A percentile compares a stretch with the other conserved stretches of the same genome.
Evolutionary conservation across 35 echinoderm and acorn worm genomes (phyloP).

Genomic region (Acanthaster planci): DNA sequence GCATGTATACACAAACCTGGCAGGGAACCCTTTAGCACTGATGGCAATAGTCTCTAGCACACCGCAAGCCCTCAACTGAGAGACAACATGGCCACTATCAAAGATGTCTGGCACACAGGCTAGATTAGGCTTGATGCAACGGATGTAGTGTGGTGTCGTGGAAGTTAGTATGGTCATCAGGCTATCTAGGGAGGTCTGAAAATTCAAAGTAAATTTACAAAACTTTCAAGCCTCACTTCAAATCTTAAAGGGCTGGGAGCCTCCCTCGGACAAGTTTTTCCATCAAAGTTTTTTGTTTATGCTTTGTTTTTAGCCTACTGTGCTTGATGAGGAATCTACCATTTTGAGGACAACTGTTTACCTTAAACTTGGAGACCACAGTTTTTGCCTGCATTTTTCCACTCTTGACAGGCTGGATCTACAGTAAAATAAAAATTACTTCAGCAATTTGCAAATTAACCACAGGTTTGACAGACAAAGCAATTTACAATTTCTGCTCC

Average conservation of each 20-base stretch:
- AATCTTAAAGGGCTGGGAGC: too few relatives aligned
- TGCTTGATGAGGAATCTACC: too few relatives aligned
- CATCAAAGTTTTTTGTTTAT: neutral
- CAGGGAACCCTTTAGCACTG: conserved; percentile 79
- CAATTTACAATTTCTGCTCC: too few relatives aligned
- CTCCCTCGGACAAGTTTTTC: too few relatives aligned
- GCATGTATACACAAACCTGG: conserved; percentile 65
- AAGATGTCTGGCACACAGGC: conserved; percentile 66
- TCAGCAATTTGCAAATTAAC: too few relatives aligned
- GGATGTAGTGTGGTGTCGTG: conserved; percentile 87
- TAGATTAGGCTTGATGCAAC: conserved; percentile 89
- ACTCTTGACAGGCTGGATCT: conserved; percentile 22
- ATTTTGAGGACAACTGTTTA: conserved; percentile 14
- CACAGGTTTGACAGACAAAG: too few relatives aligned
- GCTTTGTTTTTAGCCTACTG: too few relatives aligned
- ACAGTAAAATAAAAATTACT: neutral
- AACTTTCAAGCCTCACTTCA: too few relatives aligned
- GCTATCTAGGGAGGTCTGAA: conserved; percentile 85
- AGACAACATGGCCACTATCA: conserved; percentile 66
- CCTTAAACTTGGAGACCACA: conserved; percentile 89
- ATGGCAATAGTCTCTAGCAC: conserved; percentile 92
- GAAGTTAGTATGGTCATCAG: conserved; percentile 60
- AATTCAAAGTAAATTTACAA: neutral
- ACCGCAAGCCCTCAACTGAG: conserved; percentile 90
- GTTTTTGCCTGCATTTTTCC: conserved; percentile 57